A percentile compares a stretch with the other conserved stretches of the same genome.
Evolutionary conservation across 2,888 invertebrate genomes (phyloP).

Genomic region (Bellardia pandia): DNA sequence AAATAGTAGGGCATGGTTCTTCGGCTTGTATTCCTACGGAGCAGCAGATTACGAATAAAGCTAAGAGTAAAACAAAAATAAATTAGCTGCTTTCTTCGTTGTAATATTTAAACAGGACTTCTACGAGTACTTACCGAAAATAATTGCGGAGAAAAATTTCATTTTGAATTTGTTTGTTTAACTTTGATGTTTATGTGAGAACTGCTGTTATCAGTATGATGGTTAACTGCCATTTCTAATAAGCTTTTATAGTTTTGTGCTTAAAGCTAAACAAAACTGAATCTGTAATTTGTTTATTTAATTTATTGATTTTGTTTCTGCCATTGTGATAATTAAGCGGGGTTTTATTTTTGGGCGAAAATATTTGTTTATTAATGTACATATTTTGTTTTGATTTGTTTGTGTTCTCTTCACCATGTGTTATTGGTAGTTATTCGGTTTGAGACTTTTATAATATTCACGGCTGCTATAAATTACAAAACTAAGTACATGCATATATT

Average conservation of each 20-base stretch:
- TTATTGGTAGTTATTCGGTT: too few species aligned
- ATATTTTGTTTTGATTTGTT: slow-evolving; percentile 10
- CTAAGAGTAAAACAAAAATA: neutral
- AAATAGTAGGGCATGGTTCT: neutral
- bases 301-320: neutral
- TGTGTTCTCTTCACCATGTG: too few species aligned
- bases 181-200: neutral
- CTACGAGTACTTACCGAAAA: neutral
- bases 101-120: too few species aligned
- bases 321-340: slow-evolving; percentile 5
- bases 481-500: too few species aligned
- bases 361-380: neutral
- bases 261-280: neutral
- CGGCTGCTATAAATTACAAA: too few species aligned
- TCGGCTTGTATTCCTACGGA: neutral
- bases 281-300: neutral
- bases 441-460: too few species aligned
- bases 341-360: neutral
- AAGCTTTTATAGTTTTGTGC: neutral
- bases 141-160: neutral
- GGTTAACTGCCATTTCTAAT: neutral
- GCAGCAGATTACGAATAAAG: neutral
- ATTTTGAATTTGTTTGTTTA: neutral
- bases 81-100: too few species aligned
- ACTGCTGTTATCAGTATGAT: neutral